Evolutionary conservation across 2,113 vertebrate species (phyloP).

Genomic region (Zeus faber): DNA sequence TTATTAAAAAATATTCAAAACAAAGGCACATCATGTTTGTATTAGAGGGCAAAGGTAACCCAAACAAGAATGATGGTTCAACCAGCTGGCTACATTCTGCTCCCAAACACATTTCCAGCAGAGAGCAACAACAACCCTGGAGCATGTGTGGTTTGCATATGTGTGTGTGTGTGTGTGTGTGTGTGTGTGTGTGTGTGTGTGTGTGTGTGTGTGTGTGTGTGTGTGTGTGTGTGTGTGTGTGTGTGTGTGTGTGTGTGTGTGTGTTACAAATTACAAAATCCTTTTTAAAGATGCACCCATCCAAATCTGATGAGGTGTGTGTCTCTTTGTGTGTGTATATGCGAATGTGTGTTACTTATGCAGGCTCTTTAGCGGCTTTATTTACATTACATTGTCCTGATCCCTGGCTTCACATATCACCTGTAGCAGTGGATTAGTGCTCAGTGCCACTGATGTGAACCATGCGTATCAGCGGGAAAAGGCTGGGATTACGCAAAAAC

Average conservation of each 20-base stretch:
- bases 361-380: background rate
- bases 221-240: slow-evolving; percentile 6
- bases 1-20: slow-evolving; percentile 24
- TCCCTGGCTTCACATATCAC: slow-evolving; percentile 28
- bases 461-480: background rate
- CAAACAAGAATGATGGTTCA: slow-evolving; percentile 29
- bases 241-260: background rate
- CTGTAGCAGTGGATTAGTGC: slow-evolving; percentile 28
- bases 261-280: background rate
- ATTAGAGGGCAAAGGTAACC: slow-evolving; percentile 25
- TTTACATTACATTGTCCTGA: slow-evolving; percentile 23
- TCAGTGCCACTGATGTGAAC: slow-evolving; percentile 15
- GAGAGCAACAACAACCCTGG: slow-evolving; percentile 26
- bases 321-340: slow-evolving; percentile 1
- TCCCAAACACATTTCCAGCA: slow-evolving; percentile 33
- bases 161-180: slow-evolving; percentile 10
- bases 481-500: background rate
- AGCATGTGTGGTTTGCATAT: background rate
- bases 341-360: slow-evolving; percentile 11
- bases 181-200: slow-evolving; percentile 6
- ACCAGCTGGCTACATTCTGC: slow-evolving; percentile 29
- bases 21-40: slow-evolving; percentile 30
- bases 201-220: slow-evolving; percentile 6
- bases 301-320: no score
- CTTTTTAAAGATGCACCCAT: no score